Base-by-base conservation (phyloP, 2,797 vertebrate species). In the Enteromius argenteus region DNA sequence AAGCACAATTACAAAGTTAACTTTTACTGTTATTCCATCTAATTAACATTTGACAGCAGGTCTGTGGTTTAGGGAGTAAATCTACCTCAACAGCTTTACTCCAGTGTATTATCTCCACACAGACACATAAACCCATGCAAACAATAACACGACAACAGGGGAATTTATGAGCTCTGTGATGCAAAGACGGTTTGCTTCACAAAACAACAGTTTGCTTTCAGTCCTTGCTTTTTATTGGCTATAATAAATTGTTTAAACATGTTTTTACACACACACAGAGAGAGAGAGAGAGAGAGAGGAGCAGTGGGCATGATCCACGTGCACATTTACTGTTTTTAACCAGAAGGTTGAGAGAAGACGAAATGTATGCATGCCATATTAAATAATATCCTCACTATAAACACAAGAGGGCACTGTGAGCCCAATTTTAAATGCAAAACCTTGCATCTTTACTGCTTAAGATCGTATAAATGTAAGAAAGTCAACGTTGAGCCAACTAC, bases 1-100 rank as follows among this genome's bases (percentile, higher is more conserved):
- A 81, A 86, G 86, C 66, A 60, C 86, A 53, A 86, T 87, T 81
- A 66, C 84, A 58, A 83, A 15, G n/a, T 69, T 80, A 74, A 66
- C 72, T 84, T 86, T 85, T 53, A 85, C 72, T 85, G 82, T 87
- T 85, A 81, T 88, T 85, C 68, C 83, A 81, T 85, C 64, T 84
- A 67, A 90, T 90, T 86, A 88, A 85, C 75, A 81, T 62, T 73
- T 67, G 35, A 67, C 76, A 21, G 58, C 66, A 37, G 53, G 53
- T 76, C 53, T 46, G 49, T 44, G 39, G 39, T 81, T 79, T 71
- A 79, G 77, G 32, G 56, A 74, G 32, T 58, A 17, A 27, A 58
- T 84, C 53, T 64, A n/a, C 23, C 64, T 7, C 49, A 84, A 56
- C 58, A 15, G 58, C 23, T 30, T 60, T 60, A 21, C 19, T 46